These are phyloP conservation scores for Tautogolabrus adspersus DNA, from an alignment of 2,113 vertebrate species.

Conservation along the genomic window DNA sequence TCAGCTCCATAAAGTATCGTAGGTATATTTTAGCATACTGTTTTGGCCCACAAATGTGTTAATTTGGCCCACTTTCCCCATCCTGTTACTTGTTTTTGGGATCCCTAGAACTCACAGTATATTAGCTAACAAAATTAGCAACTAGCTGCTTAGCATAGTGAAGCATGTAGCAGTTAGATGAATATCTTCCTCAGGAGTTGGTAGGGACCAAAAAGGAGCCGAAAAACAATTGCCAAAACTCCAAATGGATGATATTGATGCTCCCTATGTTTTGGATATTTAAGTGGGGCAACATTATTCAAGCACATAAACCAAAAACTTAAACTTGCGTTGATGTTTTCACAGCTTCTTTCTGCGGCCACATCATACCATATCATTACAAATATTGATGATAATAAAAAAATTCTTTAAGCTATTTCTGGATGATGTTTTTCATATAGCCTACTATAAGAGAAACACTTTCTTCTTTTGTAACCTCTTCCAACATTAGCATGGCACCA, in stretches of 20 bases:
- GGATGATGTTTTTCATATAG: background rate
- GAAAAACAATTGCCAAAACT: background rate
- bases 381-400: too few species aligned
- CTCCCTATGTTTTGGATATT: too few species aligned
- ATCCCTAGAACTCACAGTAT: background rate
- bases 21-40: background rate
- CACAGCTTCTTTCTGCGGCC: too few species aligned
- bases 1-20: background rate
- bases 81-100: too few species aligned
- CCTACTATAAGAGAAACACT: slow-evolving; percentile 1
- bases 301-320: too few species aligned
- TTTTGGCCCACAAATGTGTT: too few species aligned
- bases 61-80: too few species aligned
- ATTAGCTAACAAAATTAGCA: background rate
- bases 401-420: background rate
- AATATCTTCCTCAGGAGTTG: background rate
- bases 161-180: background rate
- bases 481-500: slow-evolving; percentile 13
- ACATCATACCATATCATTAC: too few species aligned
- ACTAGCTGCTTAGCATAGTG: too few species aligned
- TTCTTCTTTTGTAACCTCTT: slow-evolving; percentile 2
- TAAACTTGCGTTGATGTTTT: too few species aligned
- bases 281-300: too few species aligned
- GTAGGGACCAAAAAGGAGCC: background rate
- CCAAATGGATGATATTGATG: background rate